phyloP scores from a whole-genome alignment of 2,888 invertebrate species.

The Eledona agricola region DNA sequence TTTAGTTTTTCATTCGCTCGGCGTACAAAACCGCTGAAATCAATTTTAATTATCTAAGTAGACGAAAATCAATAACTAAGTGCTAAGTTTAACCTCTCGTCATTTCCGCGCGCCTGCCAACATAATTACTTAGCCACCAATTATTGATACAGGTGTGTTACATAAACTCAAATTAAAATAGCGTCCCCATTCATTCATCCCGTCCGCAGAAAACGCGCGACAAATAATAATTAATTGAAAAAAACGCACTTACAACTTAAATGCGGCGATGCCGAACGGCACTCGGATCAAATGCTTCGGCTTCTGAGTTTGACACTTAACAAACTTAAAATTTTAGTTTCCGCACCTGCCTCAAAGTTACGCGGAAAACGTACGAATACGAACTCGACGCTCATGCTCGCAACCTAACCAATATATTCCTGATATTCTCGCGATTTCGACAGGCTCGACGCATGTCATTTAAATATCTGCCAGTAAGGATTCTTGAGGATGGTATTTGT shows the following conservation, averaged over 20 bases:
- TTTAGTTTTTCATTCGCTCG: too few species aligned
- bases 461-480: slow-evolving; percentile 1
- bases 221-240: too few species aligned
- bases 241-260: too few species aligned
- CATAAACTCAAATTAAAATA: slow-evolving; percentile 21
- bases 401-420: slow-evolving; percentile 13
- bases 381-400: slow-evolving; percentile 3
- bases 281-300: too few species aligned
- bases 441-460: slow-evolving; percentile 21
- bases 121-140: too few species aligned
- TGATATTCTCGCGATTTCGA: slow-evolving; percentile 11
- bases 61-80: background rate
- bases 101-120: background rate
- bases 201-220: background rate
- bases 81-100: background rate
- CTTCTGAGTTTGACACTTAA: background rate
- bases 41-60: too few species aligned
- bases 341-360: slow-evolving; percentile 24
- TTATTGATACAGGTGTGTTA: slow-evolving; percentile 16
- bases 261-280: too few species aligned
- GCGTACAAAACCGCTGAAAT: too few species aligned
- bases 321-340: slow-evolving; percentile 9
- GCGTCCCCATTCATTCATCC: background rate
- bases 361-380: slow-evolving; percentile 7
- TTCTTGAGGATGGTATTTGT: slow-evolving; percentile 7